These are phyloP conservation scores for Maniola jurtina DNA, from an alignment of 1,140 invertebrate genomes.

Conservation along the genomic window DNA sequence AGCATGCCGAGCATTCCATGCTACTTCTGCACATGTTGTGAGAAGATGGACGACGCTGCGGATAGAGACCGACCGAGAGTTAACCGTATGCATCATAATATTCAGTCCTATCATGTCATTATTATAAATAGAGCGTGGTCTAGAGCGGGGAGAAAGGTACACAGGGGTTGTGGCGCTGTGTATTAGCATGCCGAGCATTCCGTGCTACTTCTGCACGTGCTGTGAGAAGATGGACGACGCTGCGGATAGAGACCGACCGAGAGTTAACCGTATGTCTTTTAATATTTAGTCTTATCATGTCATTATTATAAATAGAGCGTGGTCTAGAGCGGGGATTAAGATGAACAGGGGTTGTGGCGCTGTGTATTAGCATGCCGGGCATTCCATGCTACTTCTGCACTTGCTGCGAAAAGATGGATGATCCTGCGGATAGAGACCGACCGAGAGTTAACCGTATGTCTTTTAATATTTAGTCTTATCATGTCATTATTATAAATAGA, in stretches of 20 bases:
- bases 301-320: neutral
- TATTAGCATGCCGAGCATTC: constrained; percentile 39
- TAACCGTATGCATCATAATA: constrained; percentile 48
- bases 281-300: no score
- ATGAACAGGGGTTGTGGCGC: no score
- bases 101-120: no score
- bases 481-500: neutral
- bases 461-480: no score
- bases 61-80: constrained; percentile 44
- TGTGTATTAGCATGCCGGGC: no score
- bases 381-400: no score
- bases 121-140: no score
- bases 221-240: constrained; percentile 47
- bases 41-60: constrained; percentile 41
- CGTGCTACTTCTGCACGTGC: constrained; percentile 64
- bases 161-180: no score
- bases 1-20: constrained; percentile 57
- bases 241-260: constrained; percentile 38
- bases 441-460: no score
- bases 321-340: neutral
- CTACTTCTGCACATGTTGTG: constrained; percentile 62
- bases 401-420: no score
- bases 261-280: constrained; percentile 54
- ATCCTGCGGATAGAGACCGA: no score
- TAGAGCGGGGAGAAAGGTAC: no score